These are phyloP conservation scores for Amphimallon solstitiale DNA, from an alignment of 2,888 invertebrate species.

Conservation along the genomic window DNA sequence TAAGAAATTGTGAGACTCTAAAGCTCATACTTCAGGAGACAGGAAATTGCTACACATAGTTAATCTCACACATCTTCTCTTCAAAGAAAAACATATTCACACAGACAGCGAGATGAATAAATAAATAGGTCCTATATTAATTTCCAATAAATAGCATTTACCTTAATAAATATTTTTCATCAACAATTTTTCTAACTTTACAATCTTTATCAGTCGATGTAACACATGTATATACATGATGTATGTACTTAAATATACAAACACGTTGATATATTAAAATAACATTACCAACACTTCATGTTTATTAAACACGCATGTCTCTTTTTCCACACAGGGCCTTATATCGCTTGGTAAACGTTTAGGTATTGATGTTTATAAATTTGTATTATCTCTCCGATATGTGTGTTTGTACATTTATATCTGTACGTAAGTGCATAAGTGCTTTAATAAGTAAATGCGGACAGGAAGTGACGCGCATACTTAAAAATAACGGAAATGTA, in stretches of 20 bases:
- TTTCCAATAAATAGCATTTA: not conserved
- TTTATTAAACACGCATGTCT: not conserved
- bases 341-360: not conserved
- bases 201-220: not conserved
- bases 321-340: not conserved
- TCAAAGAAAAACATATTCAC: too few species aligned
- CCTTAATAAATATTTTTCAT: conserved; percentile 6
- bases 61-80: too few species aligned
- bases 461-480: conserved; percentile 11
- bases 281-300: not conserved
- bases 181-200: conserved; percentile 1
- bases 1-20: too few species aligned
- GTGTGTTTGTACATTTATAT: conserved; percentile 3
- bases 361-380: too few species aligned
- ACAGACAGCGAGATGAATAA: too few species aligned
- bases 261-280: too few species aligned
- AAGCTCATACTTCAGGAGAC: too few species aligned
- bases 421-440: conserved; percentile 5
- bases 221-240: not conserved
- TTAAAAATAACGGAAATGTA: conserved; percentile 20
- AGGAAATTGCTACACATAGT: too few species aligned
- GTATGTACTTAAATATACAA: not conserved
- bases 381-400: too few species aligned
- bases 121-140: too few species aligned
- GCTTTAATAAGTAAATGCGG: conserved; percentile 2